phyloP scores from a whole-genome alignment of 2,888 invertebrate species.

The Lasius platythorax region DNA sequence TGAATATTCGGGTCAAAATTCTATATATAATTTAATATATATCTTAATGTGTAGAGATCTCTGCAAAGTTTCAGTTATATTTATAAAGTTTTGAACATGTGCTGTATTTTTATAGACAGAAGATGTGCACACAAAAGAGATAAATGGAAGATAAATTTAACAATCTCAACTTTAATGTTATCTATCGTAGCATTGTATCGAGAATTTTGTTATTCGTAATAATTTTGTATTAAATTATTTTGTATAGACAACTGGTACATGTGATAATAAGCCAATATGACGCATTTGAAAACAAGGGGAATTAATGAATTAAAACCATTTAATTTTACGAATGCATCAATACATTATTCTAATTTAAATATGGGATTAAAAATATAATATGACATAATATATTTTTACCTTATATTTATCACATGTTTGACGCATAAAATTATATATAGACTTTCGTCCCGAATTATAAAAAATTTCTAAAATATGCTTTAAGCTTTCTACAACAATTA shows the following conservation, averaged over 20 bases:
- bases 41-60: not conserved
- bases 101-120: not conserved
- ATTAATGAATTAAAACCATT: not conserved
- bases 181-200: not conserved
- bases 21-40: not conserved
- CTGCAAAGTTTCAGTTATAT: not conserved
- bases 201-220: not conserved
- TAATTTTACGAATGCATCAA: not conserved
- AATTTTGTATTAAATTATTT: not conserved
- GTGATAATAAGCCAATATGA: not conserved
- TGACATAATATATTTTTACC: not conserved
- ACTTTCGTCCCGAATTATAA: not conserved
- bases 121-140: not conserved
- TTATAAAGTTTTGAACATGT: not conserved
- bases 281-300: not conserved
- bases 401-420: not conserved
- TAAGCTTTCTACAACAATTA: slow-evolving; percentile 4
- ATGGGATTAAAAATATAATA: not conserved
- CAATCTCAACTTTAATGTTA: not conserved
- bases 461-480: not conserved
- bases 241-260: not conserved
- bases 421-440: not conserved
- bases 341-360: not conserved
- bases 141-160: not conserved
- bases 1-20: not conserved